Evolutionary conservation across 2,888 invertebrate genomes (phyloP), one percentile per base, ranked within the genome.

Genomic region (Phengaris alcon): DNA sequence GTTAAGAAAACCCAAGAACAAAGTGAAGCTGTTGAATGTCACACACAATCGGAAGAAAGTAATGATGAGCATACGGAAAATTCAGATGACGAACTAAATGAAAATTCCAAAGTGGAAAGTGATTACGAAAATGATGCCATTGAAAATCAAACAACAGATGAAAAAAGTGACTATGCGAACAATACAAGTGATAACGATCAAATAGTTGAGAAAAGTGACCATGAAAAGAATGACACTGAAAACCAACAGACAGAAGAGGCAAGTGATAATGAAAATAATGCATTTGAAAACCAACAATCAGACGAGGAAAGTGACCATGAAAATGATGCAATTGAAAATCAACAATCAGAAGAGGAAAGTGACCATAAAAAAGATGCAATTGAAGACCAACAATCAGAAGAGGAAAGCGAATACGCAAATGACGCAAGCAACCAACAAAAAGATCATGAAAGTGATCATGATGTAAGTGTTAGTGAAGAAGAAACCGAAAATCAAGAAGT

Each of bases 161-260:
- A 10, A 10, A 9, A n/a, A 55, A 55, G n/a, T 10, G 68, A 68
- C 46, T 0, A 13, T 68, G 64, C 3, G 35, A 64, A 35, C 12
- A 12, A 64, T 3, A 12, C 22, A 6, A 51, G 9, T 22, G 70
- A 22, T 8, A 64, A 64, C 8, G 35, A 10, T 9, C 35, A 35
- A 64, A 35, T 3, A 64, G 70, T 5, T 15, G 15, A 51, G 15
- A 51, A 22, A 51, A 22, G 70, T 70, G 48, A 70, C 10, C 51
- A 51, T 4, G 70, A 70, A 48, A 46, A 68, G 46, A 0, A 44
- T n/a, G 46, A n/a, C 12, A 46, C 10, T 5, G 48, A 46, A n/a
- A 48, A 69, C 9, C n/a, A 69, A 59, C 75, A 79, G 15, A 75
- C 76, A 8, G 77, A 78, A 74, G 77, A 76, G 22, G 76, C 77